A percentile compares a stretch with the other conserved stretches of the same genome.
phyloP scores from a whole-genome alignment of 2,888 invertebrate species.

The Tribolium freemani region DNA sequence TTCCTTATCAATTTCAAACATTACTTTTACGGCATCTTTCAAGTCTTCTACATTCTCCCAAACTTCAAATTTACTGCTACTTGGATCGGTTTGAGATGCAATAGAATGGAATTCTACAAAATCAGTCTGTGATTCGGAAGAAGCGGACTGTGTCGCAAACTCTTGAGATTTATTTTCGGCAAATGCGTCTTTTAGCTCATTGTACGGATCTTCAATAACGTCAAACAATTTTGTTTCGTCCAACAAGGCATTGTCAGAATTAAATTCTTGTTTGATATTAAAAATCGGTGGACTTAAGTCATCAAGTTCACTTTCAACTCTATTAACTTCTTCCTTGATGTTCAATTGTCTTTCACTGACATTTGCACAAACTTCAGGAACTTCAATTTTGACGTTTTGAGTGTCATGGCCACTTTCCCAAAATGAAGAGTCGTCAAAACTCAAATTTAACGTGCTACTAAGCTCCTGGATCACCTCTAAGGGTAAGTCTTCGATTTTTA shows the following conservation, averaged over 20 bases:
- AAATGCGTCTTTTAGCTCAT: not conserved
- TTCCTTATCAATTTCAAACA: slow-evolving; percentile 56
- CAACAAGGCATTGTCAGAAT: too few species aligned
- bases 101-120: not conserved
- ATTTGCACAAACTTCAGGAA: slow-evolving; percentile 10
- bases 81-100: slow-evolving; percentile 29
- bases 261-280: too few species aligned
- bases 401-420: not conserved
- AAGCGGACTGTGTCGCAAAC: not conserved
- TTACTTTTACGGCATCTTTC: slow-evolving; percentile 44
- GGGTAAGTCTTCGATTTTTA: slow-evolving; percentile 64
- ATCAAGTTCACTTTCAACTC: too few species aligned
- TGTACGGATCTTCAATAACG: not conserved
- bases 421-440: slow-evolving; percentile 35
- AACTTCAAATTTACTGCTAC: not conserved
- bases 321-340: not conserved
- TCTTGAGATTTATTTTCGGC: not conserved
- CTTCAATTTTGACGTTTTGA: slow-evolving; percentile 12
- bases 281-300: too few species aligned
- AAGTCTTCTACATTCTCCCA: not conserved
- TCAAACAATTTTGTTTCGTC: too few species aligned
- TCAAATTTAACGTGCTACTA: slow-evolving; percentile 56
- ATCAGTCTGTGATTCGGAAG: not conserved
- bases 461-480: slow-evolving; percentile 61
- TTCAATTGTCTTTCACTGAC: too few species aligned